phyloP scores from a whole-genome alignment of 2,797 vertebrate species.

The Spinus olivaceus region DNA sequence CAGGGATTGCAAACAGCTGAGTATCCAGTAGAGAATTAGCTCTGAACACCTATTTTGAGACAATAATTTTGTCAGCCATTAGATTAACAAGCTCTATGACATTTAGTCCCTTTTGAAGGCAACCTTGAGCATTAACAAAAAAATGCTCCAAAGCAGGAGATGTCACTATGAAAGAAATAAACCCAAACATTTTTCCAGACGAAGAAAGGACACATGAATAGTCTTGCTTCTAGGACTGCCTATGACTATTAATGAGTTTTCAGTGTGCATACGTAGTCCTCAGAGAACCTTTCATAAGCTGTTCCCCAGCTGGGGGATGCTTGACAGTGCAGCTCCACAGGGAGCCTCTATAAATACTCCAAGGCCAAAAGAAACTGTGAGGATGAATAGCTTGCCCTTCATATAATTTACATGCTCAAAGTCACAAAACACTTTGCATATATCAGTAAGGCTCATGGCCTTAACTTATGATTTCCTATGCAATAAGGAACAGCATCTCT shows the following conservation, averaged over 20 bases:
- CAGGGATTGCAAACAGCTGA: not conserved
- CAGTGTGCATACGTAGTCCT: not conserved
- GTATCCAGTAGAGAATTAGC: not conserved
- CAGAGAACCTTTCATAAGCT: slow-evolving; percentile 12
- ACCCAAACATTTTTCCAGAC: not conserved
- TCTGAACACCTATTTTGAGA: not conserved
- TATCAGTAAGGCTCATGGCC: not conserved
- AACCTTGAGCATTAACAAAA: not conserved
- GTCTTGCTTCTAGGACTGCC: not conserved
- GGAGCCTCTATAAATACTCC: slow-evolving; percentile 55
- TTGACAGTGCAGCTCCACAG: slow-evolving; percentile 15
- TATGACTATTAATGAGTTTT: slow-evolving; percentile 26
- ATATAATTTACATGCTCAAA: slow-evolving; percentile 24
- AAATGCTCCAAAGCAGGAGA: not conserved
- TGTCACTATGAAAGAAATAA: not conserved
- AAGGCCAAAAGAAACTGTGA: slow-evolving; percentile 42
- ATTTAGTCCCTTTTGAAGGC: not conserved
- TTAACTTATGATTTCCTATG: not conserved
- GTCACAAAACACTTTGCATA: slow-evolving; percentile 17
- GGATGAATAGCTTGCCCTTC: slow-evolving; percentile 38
- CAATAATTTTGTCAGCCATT: not conserved
- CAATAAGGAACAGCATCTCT: not conserved
- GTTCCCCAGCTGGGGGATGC: slow-evolving; percentile 34
- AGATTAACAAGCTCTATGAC: not conserved
- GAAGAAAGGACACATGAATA: not conserved